A percentile compares a stretch with the other conserved stretches of the same genome.
phyloP scores from a whole-genome alignment of 2,888 invertebrate genomes.

The Odontomyia ornata region DNA sequence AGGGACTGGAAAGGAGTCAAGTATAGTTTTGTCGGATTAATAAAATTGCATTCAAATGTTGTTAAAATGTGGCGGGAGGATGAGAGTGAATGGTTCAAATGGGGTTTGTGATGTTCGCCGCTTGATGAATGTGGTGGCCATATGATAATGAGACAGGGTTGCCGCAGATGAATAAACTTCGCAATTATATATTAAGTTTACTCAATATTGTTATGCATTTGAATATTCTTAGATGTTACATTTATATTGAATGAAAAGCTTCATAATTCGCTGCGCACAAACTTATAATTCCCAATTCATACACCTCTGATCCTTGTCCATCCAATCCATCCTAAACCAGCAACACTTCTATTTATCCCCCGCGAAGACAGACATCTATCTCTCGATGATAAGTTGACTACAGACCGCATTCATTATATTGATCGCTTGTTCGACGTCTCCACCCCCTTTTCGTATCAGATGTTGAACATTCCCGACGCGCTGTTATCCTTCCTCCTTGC shows the following conservation, averaged over 20 bases:
- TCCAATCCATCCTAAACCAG: too few relatives aligned
- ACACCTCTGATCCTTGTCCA: too few relatives aligned
- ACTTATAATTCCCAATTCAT: too few relatives aligned
- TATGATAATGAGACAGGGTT: neutral
- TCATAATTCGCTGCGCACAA: too few relatives aligned
- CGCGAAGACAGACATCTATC: slow-evolving; percentile 16
- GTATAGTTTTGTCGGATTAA: slow-evolving; percentile 37
- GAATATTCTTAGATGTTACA: too few relatives aligned
- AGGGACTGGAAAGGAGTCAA: slow-evolving; percentile 23
- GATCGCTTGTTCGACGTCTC: slow-evolving; percentile 12
- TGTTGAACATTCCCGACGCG: slow-evolving; percentile 17
- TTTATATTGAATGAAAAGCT: too few relatives aligned
- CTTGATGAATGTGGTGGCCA: neutral
- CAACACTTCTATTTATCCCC: slow-evolving; percentile 14
- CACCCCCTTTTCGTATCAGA: neutral
- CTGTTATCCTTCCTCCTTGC: neutral
- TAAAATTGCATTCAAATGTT: slow-evolving; percentile 41
- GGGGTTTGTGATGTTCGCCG: slow-evolving; percentile 31
- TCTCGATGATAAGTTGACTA: neutral
- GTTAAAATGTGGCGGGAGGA: slow-evolving; percentile 14
- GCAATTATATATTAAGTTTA: too few relatives aligned
- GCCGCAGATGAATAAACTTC: neutral
- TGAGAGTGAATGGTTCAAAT: neutral
- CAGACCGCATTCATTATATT: slow-evolving; percentile 35
- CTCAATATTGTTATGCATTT: too few relatives aligned